phyloP scores from a whole-genome alignment of 2,888 invertebrate species.

The Scrobipalpa costella region DNA sequence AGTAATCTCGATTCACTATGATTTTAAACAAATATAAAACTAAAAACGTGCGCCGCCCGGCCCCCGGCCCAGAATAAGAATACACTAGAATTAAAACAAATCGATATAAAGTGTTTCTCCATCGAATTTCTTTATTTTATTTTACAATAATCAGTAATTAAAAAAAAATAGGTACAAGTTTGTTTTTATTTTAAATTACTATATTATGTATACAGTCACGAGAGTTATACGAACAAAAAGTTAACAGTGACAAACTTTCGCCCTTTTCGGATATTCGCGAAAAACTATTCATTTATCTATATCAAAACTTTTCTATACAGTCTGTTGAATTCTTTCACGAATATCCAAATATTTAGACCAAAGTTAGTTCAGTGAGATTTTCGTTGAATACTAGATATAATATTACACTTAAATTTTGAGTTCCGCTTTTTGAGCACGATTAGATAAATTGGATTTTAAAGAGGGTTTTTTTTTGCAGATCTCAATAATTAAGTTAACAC shows the following conservation, averaged over 20 bases:
- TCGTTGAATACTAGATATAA: conserved; percentile 7
- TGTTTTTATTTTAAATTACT: conserved; percentile 25
- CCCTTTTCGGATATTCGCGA: conserved; percentile 10
- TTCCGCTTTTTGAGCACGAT: conserved; percentile 20
- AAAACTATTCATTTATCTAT: conserved; percentile 16
- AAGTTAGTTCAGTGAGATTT: conserved; percentile 15
- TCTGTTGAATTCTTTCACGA: conserved; percentile 13
- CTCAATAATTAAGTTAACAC: conserved; percentile 22
- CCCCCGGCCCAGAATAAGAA: too few relatives aligned
- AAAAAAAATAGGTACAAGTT: conserved; percentile 41
- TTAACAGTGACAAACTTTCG: conserved; percentile 2
- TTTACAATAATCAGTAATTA: conserved; percentile 50
- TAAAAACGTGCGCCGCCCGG: conserved; percentile 33
- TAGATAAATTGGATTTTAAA: conserved; percentile 12
- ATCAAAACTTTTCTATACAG: conserved; percentile 24
- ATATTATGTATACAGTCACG: conserved; percentile 23
- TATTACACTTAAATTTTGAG: conserved; percentile 23
- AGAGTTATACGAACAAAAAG: conserved; percentile 6
- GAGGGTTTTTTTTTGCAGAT: conserved; percentile 14
- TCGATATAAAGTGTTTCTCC: conserved; percentile 44
- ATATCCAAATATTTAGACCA: conserved; percentile 6
- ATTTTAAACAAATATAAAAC: conserved; percentile 26
- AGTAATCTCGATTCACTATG: conserved; percentile 31
- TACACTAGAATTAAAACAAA: conserved; percentile 53
- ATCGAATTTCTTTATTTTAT: conserved; percentile 50